Conservation (phyloP, 2,888 invertebrate species). For the Thymelicus sylvestris region DNA sequence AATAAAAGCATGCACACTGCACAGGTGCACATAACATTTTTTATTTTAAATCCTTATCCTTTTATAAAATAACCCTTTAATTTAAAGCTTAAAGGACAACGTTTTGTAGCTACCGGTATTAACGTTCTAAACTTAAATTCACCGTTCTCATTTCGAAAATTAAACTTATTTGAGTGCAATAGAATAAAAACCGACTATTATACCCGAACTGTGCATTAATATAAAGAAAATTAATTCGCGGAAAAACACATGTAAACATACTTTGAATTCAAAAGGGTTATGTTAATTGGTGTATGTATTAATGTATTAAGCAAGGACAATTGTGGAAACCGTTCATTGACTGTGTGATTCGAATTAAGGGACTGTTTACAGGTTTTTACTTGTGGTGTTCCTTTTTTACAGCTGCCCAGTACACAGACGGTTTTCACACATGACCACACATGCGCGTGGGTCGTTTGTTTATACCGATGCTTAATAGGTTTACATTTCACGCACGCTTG, state of each 20-base stretch:
- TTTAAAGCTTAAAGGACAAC: not conserved
- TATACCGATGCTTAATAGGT: constrained; percentile 47
- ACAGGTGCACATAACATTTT: not conserved
- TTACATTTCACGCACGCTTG: constrained; percentile 35
- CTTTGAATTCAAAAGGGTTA: constrained; percentile 62
- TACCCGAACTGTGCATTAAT: constrained; percentile 60
- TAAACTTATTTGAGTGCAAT: constrained; percentile 56
- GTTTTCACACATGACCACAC: constrained; percentile 77
- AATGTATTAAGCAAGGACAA: constrained; percentile 68
- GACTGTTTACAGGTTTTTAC: constrained; percentile 74
- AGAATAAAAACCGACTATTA: constrained; percentile 65
- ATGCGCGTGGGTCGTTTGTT: constrained; percentile 52
- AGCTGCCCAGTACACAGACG: constrained; percentile 63
- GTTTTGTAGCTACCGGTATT: constrained; percentile 13
- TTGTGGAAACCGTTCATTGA: constrained; percentile 75
- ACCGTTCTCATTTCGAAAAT: constrained; percentile 48
- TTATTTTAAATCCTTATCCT: constrained; percentile 12
- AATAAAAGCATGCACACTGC: no score
- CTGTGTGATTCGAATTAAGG: constrained; percentile 81
- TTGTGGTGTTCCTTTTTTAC: constrained; percentile 53
- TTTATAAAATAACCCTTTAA: constrained; percentile 7
- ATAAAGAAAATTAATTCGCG: constrained; percentile 61
- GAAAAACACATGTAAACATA: constrained; percentile 70
- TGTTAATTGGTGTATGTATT: constrained; percentile 74
- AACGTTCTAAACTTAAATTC: constrained; percentile 51